Percentiles rank a stretch among this genome's conserved stretches.
Conservation (phyloP, 1,140 invertebrate species). For the Acromyrmex heyeri region DNA sequence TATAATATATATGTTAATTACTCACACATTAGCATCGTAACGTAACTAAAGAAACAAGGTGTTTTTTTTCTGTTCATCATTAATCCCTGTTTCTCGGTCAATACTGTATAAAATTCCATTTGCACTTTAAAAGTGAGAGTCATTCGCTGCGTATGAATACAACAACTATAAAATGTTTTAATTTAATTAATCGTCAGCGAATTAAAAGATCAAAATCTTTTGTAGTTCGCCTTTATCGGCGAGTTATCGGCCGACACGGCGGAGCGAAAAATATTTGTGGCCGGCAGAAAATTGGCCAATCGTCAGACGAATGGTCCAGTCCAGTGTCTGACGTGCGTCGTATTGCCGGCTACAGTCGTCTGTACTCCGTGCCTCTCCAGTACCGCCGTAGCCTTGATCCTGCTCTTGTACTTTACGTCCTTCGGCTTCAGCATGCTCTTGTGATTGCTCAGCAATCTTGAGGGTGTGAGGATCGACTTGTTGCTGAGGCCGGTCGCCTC, state of each 20-base stretch:
- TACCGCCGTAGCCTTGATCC: slow-evolving; percentile 84
- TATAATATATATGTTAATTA: slow-evolving; percentile 23
- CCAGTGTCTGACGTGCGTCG: slow-evolving; percentile 84
- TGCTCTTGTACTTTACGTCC: slow-evolving; percentile 90
- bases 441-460: slow-evolving; percentile 91
- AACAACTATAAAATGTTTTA: not conserved
- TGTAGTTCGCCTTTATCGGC: slow-evolving; percentile 22
- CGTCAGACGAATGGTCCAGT: slow-evolving; percentile 87
- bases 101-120: slow-evolving; percentile 40
- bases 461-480: slow-evolving; percentile 92
- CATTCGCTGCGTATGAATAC: not conserved
- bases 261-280: slow-evolving; percentile 29
- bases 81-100: slow-evolving; percentile 10
- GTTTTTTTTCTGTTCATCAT: not conserved
- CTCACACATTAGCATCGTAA: not conserved
- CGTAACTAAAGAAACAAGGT: not conserved
- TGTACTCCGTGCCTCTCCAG: slow-evolving; percentile 82
- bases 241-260: slow-evolving; percentile 38
- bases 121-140: slow-evolving; percentile 5
- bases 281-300: slow-evolving; percentile 69
- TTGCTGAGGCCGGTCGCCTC: slow-evolving; percentile 93
- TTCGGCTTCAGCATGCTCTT: slow-evolving; percentile 92
- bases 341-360: slow-evolving; percentile 48
- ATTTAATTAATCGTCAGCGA: not conserved
- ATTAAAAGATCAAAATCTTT: slow-evolving; percentile 3